Evolutionary conservation across 2,113 vertebrate genomes (phyloP).

Genomic region (Xiphorhynchus elegans): DNA sequence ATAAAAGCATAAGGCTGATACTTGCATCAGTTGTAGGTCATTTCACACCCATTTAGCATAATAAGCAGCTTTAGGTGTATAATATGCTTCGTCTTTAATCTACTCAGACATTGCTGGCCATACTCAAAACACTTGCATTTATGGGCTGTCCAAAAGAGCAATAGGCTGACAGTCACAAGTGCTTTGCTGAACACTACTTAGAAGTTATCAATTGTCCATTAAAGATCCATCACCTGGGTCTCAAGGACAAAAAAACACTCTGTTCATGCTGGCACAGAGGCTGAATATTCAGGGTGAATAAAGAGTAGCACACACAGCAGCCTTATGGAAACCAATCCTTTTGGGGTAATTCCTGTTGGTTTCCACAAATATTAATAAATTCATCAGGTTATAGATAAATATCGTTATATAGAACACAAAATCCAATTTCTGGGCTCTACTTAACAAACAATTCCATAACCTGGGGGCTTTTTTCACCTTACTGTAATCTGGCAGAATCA

Average conservation of each 20-base stretch:
- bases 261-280: background rate
- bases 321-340: background rate
- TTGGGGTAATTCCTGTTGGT: background rate
- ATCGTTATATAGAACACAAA: background rate
- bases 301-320: background rate
- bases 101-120: background rate
- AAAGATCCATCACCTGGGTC: background rate
- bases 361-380: background rate
- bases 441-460: background rate
- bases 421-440: background rate
- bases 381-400: background rate
- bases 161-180: background rate
- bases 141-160: background rate
- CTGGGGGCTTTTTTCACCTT: background rate
- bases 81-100: background rate
- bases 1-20: background rate
- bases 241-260: background rate
- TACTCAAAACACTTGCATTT: background rate
- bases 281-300: background rate
- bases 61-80: background rate
- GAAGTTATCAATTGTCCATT: background rate
- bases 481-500: background rate
- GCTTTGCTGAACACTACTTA: background rate
- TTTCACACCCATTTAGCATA: background rate
- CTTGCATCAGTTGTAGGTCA: background rate